These are phyloP conservation scores for Germaria angustata DNA, from an alignment of 2,888 invertebrate genomes.

Conservation along the genomic window DNA sequence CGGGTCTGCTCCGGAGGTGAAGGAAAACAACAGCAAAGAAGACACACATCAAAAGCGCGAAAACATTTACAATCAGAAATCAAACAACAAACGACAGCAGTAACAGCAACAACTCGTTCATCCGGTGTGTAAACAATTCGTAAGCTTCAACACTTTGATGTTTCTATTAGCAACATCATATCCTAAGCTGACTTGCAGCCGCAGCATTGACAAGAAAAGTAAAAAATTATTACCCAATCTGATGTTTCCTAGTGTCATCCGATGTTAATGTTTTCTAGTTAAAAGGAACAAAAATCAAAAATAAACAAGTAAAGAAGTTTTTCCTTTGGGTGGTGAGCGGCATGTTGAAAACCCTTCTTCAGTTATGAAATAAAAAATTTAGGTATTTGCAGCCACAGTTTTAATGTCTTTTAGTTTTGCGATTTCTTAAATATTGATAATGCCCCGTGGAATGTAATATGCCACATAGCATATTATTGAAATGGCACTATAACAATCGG, in stretches of 20 bases:
- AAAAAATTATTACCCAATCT: slow-evolving; percentile 64
- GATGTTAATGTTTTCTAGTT: slow-evolving; percentile 74
- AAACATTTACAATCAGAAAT: slow-evolving; percentile 24
- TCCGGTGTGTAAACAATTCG: slow-evolving; percentile 77
- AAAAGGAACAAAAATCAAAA: slow-evolving; percentile 17
- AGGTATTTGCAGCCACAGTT: no score
- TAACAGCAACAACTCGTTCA: slow-evolving; percentile 67
- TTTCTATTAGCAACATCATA: slow-evolving; percentile 67
- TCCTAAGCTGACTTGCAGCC: background rate
- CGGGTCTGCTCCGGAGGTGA: background rate
- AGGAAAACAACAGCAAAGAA: slow-evolving; percentile 1
- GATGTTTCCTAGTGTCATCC: slow-evolving; percentile 72
- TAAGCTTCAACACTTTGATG: slow-evolving; percentile 78
- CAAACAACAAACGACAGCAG: slow-evolving; percentile 15
- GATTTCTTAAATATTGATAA: no score
- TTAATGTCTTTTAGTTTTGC: no score
- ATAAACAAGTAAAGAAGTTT: background rate
- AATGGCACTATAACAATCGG: no score
- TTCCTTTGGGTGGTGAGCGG: background rate
- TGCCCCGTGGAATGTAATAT: no score
- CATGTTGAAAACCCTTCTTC: background rate
- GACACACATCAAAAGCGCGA: slow-evolving; percentile 48
- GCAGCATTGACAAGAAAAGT: background rate
- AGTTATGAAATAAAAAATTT: background rate
- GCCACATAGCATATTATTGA: no score